These are phyloP conservation scores for Empidonax traillii DNA, from an alignment of 2,113 vertebrate genomes.

Conservation along the genomic window DNA sequence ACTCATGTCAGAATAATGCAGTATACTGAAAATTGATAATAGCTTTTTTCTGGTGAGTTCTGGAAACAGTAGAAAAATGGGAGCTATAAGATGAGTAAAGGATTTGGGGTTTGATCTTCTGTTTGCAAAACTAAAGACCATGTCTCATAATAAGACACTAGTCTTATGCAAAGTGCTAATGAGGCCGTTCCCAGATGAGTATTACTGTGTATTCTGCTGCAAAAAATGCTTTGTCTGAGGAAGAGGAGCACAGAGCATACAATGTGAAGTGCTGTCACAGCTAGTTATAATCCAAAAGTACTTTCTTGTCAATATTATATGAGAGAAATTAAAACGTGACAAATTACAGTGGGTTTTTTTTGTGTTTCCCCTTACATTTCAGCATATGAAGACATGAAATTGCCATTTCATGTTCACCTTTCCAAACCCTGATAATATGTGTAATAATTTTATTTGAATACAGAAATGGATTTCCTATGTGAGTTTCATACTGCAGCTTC, in stretches of 20 bases:
- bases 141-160: neutral
- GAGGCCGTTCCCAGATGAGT: neutral
- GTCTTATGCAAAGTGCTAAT: neutral
- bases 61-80: neutral
- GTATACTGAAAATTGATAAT: neutral
- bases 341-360: rapidly evolving
- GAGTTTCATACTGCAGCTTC: neutral
- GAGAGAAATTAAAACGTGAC: neutral
- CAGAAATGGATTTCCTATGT: slow-evolving; percentile 3
- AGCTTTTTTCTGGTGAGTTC: neutral
- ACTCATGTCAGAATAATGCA: neutral
- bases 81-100: neutral
- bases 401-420: neutral
- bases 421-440: neutral
- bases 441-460: neutral
- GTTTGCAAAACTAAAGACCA: neutral
- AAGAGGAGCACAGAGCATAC: neutral
- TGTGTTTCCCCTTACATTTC: neutral
- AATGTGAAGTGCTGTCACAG: neutral
- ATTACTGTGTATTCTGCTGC: neutral
- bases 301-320: neutral
- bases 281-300: neutral
- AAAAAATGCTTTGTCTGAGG: neutral
- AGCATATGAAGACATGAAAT: neutral
- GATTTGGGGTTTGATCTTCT: neutral